Evolutionary conservation across 2,797 vertebrate species (phyloP), one percentile per base, ranked within the genome.

Genomic region (Hyperoplus lanceolatus): DNA sequence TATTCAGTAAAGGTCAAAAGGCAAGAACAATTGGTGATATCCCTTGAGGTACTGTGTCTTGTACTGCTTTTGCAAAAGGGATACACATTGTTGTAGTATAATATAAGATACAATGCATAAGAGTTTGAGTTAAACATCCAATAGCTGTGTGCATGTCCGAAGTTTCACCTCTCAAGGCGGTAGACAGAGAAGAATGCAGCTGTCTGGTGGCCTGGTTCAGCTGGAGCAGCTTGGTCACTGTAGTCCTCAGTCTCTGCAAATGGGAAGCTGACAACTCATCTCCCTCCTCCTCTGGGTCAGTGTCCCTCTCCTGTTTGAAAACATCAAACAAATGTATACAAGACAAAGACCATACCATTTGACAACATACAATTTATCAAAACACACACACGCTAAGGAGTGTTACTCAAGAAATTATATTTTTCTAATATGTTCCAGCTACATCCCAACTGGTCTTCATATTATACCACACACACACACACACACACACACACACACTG

Each of bases 191-290:
- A 2, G 91, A 90, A 75, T 92, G 88, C 53, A 96, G 82, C 86
- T 96, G 93, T 75, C 87, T 88, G 48, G 97, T 73, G 70, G 95
- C 95, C 36, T 92, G 90, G 83, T 96, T 96, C 58, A 98, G 87
- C 81, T 95, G 92, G 75, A 96, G 93, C 39, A 96, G 94, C 68
- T 93, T 93, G 13, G 72, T 69, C 14, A 95, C 95, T 16, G 93
- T 81, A 10, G 77, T 86, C 36, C 77, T 85, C 70, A 94, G 85
- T 70, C 50, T 94, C 84, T 89, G 94, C 58, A 95, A 79, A 75
- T 88, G 90, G 53, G 65, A 80, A 63, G 76, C 60, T 8, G 87
- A 82, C 18, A 64, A 45, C 12, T 92, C 79, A 61, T 57, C 85
- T 45, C 82, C 92, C 55, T 87, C 16, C 13, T 57, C 59, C 56